These are phyloP conservation scores for Malurus splendens DNA, from an alignment of 2,797 vertebrate species.

Conservation along the genomic window DNA sequence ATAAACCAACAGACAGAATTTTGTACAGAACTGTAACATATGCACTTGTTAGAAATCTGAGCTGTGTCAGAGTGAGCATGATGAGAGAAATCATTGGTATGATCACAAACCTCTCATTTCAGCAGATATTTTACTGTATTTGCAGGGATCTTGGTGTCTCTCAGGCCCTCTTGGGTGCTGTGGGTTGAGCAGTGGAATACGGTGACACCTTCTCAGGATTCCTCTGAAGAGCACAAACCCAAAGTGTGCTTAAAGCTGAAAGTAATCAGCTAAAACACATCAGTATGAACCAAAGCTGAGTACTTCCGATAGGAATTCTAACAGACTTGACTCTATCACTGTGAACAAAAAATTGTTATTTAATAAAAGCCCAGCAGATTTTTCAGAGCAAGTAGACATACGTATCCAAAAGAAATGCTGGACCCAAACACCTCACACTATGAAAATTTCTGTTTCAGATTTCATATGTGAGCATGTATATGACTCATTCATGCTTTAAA, in stretches of 20 bases:
- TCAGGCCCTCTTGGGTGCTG: background rate
- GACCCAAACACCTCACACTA: background rate
- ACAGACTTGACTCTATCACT: background rate
- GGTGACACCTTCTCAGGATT: background rate
- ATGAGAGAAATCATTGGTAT: background rate
- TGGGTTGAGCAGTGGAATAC: background rate
- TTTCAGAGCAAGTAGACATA: background rate
- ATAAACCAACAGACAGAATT: background rate
- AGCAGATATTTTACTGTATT: background rate
- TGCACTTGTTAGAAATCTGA: background rate
- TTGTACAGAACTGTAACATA: background rate
- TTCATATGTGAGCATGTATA: background rate
- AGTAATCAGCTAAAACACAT: background rate
- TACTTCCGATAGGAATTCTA: slow-evolving; percentile 30
- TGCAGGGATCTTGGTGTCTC: background rate
- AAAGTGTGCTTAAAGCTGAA: background rate
- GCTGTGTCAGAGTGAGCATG: background rate
- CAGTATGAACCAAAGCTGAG: background rate
- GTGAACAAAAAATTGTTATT: background rate
- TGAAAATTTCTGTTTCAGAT: background rate
- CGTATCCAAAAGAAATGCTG: background rate
- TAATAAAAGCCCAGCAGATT: background rate
- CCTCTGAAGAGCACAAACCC: background rate
- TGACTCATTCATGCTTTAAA: background rate
- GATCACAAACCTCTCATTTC: background rate